Evolutionary conservation across 1,140 invertebrate species (phyloP).

Genomic region (Drosophila malerkotliana): DNA sequence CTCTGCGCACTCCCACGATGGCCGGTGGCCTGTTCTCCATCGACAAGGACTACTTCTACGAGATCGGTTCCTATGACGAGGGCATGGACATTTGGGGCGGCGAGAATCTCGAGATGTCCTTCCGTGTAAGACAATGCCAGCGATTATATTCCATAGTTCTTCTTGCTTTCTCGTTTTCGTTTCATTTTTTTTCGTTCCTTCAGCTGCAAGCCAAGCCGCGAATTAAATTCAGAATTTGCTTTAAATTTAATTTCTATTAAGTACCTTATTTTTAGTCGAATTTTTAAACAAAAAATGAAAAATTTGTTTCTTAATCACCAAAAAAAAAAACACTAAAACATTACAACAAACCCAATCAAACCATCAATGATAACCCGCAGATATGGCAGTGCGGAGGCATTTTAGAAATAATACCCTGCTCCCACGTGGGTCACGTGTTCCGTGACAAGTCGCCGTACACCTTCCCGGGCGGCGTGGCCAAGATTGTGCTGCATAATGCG

Average conservation of each 20-base stretch:
- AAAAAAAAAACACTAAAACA: constrained; percentile 44
- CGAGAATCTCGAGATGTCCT: constrained; percentile 99
- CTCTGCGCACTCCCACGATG: constrained; percentile 98
- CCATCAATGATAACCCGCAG: constrained; percentile 85
- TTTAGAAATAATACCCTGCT: constrained; percentile 97
- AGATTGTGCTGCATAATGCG: constrained; percentile 97
- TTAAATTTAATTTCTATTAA: constrained; percentile 35
- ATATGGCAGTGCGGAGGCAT: constrained; percentile 99
- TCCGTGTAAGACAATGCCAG: constrained; percentile 90
- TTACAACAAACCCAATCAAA: constrained; percentile 54
- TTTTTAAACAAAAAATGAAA: constrained; percentile 21
- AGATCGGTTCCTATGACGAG: constrained; percentile 98
- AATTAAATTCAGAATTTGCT: constrained; percentile 53
- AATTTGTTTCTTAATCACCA: constrained; percentile 51
- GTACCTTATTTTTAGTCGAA: constrained; percentile 13
- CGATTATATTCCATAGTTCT: constrained; percentile 9
- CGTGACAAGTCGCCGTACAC: constrained; percentile 99
- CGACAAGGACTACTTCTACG: constrained; percentile 98
- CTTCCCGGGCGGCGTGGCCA: constrained; percentile 99
- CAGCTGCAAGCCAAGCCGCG: constrained; percentile 69
- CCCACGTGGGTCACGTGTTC: constrained; percentile 99
- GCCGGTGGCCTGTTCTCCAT: constrained; percentile 99
- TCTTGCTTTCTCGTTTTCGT: constrained; percentile 45
- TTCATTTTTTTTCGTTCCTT: constrained; percentile 28
- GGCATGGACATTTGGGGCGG: constrained; percentile 99